phyloP scores from a whole-genome alignment of 2,888 invertebrate genomes.

The Agrochola litura region DNA sequence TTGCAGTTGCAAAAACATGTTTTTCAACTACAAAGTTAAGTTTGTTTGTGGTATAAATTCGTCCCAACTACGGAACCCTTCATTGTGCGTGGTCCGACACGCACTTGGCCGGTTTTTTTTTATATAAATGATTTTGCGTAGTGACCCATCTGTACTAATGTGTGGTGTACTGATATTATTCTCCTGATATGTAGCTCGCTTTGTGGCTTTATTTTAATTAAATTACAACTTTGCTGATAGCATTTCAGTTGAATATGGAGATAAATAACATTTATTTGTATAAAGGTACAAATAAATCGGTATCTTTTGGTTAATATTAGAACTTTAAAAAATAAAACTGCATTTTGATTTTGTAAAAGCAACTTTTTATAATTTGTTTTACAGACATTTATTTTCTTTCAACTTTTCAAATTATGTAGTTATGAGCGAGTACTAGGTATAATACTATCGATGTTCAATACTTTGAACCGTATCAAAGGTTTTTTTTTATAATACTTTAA shows the following conservation, averaged over 20 bases:
- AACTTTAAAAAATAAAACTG: not conserved
- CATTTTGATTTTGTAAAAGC: not conserved
- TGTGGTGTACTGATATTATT: constrained; percentile 1
- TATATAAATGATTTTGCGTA: no score
- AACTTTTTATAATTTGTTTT: not conserved
- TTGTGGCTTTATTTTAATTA: not conserved
- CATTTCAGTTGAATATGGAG: not conserved
- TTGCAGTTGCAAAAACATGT: no score
- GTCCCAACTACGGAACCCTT: no score
- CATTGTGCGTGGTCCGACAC: no score
- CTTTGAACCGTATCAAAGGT: not conserved
- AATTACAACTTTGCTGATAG: not conserved
- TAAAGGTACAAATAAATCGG: not conserved
- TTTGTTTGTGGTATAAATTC: no score
- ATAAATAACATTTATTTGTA: no score
- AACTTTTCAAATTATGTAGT: not conserved
- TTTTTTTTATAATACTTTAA: no score
- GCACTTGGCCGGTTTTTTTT: no score
- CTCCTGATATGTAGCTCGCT: constrained; percentile 1
- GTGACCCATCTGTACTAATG: no score
- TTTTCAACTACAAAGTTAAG: no score
- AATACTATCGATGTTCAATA: not conserved
- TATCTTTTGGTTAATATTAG: no score
- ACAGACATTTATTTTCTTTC: not conserved
- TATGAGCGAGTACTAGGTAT: not conserved